These are phyloP conservation scores for Chaetogeoica ovagalla DNA, from an alignment of 2,888 invertebrate species.

Conservation along the genomic window DNA sequence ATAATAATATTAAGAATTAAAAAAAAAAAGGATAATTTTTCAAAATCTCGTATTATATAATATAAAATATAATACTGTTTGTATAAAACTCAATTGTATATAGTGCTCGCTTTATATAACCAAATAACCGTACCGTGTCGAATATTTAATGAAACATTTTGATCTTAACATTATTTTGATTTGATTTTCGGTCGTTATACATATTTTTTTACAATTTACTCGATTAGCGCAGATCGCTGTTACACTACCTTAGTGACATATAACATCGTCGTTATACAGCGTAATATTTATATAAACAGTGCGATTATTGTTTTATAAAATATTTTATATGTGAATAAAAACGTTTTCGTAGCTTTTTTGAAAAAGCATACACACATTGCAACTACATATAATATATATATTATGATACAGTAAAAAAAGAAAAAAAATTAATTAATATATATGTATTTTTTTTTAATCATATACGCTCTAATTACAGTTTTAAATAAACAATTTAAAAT, in stretches of 20 bases:
- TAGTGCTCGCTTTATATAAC: neutral
- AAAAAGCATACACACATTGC: neutral
- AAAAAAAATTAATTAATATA: too few species aligned
- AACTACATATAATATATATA: too few species aligned
- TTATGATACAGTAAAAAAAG: too few species aligned
- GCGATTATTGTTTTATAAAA: neutral
- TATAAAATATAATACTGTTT: too few species aligned
- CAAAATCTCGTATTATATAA: too few species aligned
- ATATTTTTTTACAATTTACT: too few species aligned
- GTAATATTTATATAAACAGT: neutral
- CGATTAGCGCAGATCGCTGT: too few species aligned
- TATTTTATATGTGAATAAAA: neutral
- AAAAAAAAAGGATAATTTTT: too few species aligned
- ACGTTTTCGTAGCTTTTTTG: neutral
- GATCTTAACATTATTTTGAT: neutral
- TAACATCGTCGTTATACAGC: neutral
- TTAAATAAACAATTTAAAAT: neutral
- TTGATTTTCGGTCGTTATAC: neutral
- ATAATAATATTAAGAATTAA: too few species aligned
- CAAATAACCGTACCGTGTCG: conserved; percentile 1
- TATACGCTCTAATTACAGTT: neutral
- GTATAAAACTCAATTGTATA: conserved; percentile 10
- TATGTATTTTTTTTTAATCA: neutral
- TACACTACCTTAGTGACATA: too few species aligned
- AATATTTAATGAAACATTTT: conserved; percentile 19